Evolutionary conservation across 2,888 invertebrate genomes (phyloP), one percentile per base, ranked within the genome.

Genomic region (Sturmia bella): DNA sequence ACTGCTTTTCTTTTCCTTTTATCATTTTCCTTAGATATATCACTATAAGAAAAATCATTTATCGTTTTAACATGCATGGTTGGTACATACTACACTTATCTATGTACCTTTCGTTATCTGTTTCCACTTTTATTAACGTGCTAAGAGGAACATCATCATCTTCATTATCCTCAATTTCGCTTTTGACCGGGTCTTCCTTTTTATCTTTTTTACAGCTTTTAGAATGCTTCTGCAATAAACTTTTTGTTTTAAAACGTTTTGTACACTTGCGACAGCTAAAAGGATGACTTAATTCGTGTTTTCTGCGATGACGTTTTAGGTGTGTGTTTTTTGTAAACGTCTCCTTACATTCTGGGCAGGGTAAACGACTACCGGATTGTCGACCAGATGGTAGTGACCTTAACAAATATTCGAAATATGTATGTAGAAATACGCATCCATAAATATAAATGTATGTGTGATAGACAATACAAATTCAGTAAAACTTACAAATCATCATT

Each of bases 141-240:
- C 69, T 82, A 24, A 82, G 59, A 17, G 82, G 82, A 41, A 75
- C 12, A 50, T 82, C 69, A 11, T 82, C 82, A 3, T 82, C 82
- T 9, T 76, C 74, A 68, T 63, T 45, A 6, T 73, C 59, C 0
- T 68, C 63, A 39, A 12, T 17, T 50, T 64, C 64, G 15, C 32
- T 45, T 48, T 50, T 56, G 21, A 3, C 39, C 0, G n/a, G 15
- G 2, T 9, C 0, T 52, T 56, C 64, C 41, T 56, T 64, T 32
- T 70, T 70, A 7, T 63, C 56, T 61, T 56, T 69, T 56, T 52
- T 57, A 39, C 74, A 75, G 37, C 32, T 45, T 69, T 69, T 70
- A 15, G 7, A 7, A 45, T 79, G 78, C 37, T 68, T 79, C 27
- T 59, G 52, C 39, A 79, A 15, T 11, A 66, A 27, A 43, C 15